Evolutionary conservation across 92 coral and sea anemone species (phyloP).

Genomic region (Palythoa grandiflora): DNA sequence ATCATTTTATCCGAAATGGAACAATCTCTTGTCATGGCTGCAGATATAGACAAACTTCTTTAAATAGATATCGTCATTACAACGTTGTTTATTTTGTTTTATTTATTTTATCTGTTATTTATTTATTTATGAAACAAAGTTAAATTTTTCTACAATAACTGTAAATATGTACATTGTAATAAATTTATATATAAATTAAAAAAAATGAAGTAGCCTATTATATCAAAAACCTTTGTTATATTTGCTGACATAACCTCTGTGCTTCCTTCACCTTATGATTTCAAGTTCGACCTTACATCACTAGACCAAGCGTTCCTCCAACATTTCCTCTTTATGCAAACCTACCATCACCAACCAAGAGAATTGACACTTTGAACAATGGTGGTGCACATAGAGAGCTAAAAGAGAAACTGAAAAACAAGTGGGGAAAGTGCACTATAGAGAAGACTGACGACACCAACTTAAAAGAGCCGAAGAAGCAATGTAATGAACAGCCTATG

Average conservation of each 20-base stretch:
- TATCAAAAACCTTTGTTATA: neutral
- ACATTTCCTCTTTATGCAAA: slow-evolving; percentile 10
- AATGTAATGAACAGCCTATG: slow-evolving; percentile 39
- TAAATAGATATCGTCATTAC: no score
- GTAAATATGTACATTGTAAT: no score
- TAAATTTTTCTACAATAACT: no score
- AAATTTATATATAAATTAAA: no score
- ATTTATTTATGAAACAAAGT: no score
- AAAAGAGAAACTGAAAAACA: slow-evolving; percentile 8
- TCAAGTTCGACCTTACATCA: slow-evolving; percentile 27
- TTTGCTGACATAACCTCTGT: slow-evolving; percentile 16
- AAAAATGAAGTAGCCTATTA: neutral
- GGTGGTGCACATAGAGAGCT: neutral
- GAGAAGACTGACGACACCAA: slow-evolving; percentile 19
- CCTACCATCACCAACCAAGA: slow-evolving; percentile 23
- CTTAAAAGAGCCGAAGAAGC: slow-evolving; percentile 44
- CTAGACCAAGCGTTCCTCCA: slow-evolving; percentile 31
- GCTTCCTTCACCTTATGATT: slow-evolving; percentile 20
- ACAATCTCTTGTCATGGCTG: no score
- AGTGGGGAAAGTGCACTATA: neutral
- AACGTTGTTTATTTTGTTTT: no score
- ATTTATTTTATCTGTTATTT: no score
- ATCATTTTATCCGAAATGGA: no score
- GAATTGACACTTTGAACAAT: slow-evolving; percentile 3
- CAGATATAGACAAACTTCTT: no score